phyloP scores from a whole-genome alignment of 2,797 vertebrate genomes.

The Gymnopithys bicolor region DNA sequence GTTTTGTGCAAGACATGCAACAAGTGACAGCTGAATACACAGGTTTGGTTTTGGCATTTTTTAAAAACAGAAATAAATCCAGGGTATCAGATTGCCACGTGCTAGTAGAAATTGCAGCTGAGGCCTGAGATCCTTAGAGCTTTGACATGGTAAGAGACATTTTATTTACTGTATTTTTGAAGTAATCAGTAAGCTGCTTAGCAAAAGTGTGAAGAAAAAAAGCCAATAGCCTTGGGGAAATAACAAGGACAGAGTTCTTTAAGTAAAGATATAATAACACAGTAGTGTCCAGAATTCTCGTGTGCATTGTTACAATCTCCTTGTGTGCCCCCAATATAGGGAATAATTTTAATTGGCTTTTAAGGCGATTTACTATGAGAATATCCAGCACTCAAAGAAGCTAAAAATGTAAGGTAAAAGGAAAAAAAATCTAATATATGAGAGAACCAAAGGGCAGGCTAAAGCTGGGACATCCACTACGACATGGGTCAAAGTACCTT shows the following conservation, averaged over 20 bases:
- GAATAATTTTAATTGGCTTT: neutral
- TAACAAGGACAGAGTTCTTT: neutral
- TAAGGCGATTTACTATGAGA: neutral
- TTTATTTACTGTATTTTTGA: neutral
- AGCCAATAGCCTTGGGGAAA: neutral
- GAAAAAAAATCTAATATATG: neutral
- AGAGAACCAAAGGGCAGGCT: neutral
- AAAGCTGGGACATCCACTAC: neutral
- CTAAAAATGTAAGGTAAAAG: neutral
- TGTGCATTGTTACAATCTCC: neutral
- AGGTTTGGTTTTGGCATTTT: neutral
- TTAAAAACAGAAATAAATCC: neutral
- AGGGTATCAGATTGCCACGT: neutral
- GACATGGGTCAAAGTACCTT: neutral
- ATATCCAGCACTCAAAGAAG: neutral
- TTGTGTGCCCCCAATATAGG: fast-evolving
- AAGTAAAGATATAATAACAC: neutral
- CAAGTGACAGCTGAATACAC: neutral
- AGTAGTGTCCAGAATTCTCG: neutral
- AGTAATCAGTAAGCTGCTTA: neutral
- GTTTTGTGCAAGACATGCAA: neutral
- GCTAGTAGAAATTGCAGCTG: neutral
- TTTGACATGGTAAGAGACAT: neutral
- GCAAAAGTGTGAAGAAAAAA: neutral
- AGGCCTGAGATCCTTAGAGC: neutral